phyloP scores from a whole-genome alignment of 2,113 vertebrate genomes.

The Semicossyphus pulcher region DNA sequence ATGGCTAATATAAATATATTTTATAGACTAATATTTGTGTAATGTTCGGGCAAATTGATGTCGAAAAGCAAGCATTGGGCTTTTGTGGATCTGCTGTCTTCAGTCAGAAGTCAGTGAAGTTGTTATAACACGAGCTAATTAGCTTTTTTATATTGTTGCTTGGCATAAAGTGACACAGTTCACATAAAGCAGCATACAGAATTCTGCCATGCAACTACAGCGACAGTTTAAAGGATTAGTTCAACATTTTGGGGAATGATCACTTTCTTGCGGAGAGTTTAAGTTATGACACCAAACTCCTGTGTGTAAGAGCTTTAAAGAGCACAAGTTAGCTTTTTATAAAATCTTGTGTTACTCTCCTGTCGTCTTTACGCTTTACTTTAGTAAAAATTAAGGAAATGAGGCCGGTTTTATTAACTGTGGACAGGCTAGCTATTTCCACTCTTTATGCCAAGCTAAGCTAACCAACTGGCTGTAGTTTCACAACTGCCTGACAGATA shows the following conservation, averaged over 20 bases:
- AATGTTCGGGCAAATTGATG: slow-evolving; percentile 32
- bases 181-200: slow-evolving; percentile 25
- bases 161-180: slow-evolving; percentile 29
- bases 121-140: slow-evolving; percentile 36
- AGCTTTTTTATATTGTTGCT: slow-evolving; percentile 20
- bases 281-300: background rate
- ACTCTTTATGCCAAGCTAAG: background rate
- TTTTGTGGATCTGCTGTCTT: slow-evolving; percentile 26
- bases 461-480: background rate
- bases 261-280: background rate
- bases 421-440: background rate
- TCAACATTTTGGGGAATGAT: slow-evolving; percentile 7
- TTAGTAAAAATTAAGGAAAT: background rate
- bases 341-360: too few relatives aligned
- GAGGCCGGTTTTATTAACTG: background rate
- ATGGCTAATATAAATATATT: slow-evolving; percentile 50
- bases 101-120: slow-evolving; percentile 36
- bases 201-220: slow-evolving; percentile 18
- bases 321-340: too few relatives aligned
- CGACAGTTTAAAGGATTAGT: slow-evolving; percentile 27
- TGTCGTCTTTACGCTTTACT: background rate
- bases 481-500: background rate
- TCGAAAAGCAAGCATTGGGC: slow-evolving; percentile 16
- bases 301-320: background rate
- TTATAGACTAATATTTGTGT: slow-evolving; percentile 54